Conservation (phyloP, 2,797 vertebrate species). For the Malacoctenus gilli region DNA sequence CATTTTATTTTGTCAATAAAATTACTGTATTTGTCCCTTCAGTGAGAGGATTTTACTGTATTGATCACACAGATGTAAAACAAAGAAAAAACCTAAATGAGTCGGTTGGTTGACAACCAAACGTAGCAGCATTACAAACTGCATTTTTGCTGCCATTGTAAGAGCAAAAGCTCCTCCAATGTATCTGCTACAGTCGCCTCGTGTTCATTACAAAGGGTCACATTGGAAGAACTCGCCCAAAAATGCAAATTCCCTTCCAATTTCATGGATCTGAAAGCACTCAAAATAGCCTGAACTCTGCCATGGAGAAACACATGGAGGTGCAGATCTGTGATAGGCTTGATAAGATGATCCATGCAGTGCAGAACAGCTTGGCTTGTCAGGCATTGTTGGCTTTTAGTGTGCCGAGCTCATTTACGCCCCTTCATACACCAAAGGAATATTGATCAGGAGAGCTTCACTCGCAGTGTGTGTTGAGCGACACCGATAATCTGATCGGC, state of each 20-base stretch:
- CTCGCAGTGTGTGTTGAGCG: constrained; percentile 46
- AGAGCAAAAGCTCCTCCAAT: no score
- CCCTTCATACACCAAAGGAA: constrained; percentile 65
- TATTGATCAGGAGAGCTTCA: constrained; percentile 69
- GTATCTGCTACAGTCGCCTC: constrained; percentile 38
- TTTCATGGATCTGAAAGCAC: constrained; percentile 79
- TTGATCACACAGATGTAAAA: no score
- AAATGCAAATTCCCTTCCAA: constrained; percentile 79
- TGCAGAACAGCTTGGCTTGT: constrained; percentile 76
- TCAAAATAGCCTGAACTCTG: constrained; percentile 71
- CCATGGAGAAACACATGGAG: constrained; percentile 61
- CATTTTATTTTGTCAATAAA: no score
- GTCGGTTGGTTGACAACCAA: no score
- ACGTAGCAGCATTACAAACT: no score
- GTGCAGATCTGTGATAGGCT: constrained; percentile 68
- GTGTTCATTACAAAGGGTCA: constrained; percentile 69
- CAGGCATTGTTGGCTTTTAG: constrained; percentile 79
- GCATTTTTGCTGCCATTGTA: no score
- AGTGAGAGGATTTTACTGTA: no score
- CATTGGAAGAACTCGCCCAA: constrained; percentile 65
- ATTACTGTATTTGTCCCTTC: no score
- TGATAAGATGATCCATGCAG: constrained; percentile 73
- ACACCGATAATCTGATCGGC: constrained; percentile 33
- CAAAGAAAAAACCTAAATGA: no score
- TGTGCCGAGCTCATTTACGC: constrained; percentile 71